A percentile compares a stretch with the other conserved stretches of the same genome.
phyloP scores from a whole-genome alignment of 2,113 vertebrate genomes.

The Labeo rohita region DNA sequence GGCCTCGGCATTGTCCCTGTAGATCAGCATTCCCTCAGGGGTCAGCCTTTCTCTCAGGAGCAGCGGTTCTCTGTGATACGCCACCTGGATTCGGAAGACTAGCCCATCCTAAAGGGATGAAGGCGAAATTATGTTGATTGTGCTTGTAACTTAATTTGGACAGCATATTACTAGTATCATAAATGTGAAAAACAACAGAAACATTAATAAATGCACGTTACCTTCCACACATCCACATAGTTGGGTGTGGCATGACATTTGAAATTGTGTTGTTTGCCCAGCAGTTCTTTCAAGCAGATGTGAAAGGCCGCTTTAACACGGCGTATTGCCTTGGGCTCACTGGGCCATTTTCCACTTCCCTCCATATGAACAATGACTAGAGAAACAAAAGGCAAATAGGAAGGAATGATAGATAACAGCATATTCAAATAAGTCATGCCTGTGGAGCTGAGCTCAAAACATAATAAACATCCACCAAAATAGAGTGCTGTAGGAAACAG shows the following conservation, averaged over 20 bases:
- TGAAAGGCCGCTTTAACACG: constrained; percentile 93
- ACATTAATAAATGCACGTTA: constrained; percentile 44
- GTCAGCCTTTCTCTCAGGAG: constrained; percentile 85
- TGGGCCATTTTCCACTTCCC: constrained; percentile 96
- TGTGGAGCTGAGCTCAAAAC: background rate
- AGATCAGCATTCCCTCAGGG: constrained; percentile 84
- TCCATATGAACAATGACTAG: constrained; percentile 96
- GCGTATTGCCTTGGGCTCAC: constrained; percentile 84
- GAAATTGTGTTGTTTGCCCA: constrained; percentile 81
- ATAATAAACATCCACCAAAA: too few relatives aligned
- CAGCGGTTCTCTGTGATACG: constrained; percentile 91
- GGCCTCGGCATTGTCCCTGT: constrained; percentile 86
- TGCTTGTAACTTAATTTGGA: background rate
- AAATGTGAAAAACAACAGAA: background rate
- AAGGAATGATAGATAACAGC: background rate
- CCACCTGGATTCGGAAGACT: constrained; percentile 88
- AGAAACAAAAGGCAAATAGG: constrained; percentile 3
- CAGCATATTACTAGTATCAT: background rate
- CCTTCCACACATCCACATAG: constrained; percentile 87
- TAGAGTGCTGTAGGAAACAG: too few relatives aligned
- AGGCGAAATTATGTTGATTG: background rate
- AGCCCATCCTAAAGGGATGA: constrained; percentile 82
- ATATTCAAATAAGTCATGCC: background rate
- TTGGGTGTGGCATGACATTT: constrained; percentile 77
- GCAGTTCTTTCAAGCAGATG: constrained; percentile 84